Evolutionary conservation across 1,140 invertebrate genomes (phyloP), one percentile per base, ranked within the genome.

Genomic region (Drosophila repleta): DNA sequence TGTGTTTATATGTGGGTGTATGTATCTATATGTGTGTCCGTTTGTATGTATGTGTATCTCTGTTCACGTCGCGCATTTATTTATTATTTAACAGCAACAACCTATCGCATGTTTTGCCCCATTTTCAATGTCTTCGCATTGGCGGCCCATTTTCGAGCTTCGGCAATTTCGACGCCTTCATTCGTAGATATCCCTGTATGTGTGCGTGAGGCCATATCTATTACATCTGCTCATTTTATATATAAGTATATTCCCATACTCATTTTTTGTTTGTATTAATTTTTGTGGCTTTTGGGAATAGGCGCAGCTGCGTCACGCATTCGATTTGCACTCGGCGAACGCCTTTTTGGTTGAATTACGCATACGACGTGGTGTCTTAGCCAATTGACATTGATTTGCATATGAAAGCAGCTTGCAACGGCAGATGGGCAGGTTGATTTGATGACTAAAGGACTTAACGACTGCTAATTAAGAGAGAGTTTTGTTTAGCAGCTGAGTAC

Each of bases 51-150:
- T 2, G 24, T 24, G 24, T 24, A 24, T 29, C 0, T 29, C 29
- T 29, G 20, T 76, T 41, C 48, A 45, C 55, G 37, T 64, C 68
- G 68, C 55, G 43, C 73, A 72, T 76, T 79, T 79, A 79, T 79
- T 79, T 76, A 79, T 79, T 79, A 79, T 79, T 79, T 68, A 79
- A 48, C 62, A 73, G 74, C 37, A 69, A 61, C 76, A 79, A 74
- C 76, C 76, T 79, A 79, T 79, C 76, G 68, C 74, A 76, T 65
- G 76, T 74, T 49, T 67, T 76, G 67, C 56, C 73, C 61, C 74
- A 48, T 68, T 73, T 79, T 79, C 76, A 79, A 79, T 76, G 73
- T 79, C 76, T 76, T 79, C 74, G 76, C 58, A 72, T 76, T 75
- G 62, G 62, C 63, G 49, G 73, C 68, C 18, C 45, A 48, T 66